Base-by-base conservation (phyloP, 2,888 invertebrate species). In the Adelphocoris suturalis region DNA sequence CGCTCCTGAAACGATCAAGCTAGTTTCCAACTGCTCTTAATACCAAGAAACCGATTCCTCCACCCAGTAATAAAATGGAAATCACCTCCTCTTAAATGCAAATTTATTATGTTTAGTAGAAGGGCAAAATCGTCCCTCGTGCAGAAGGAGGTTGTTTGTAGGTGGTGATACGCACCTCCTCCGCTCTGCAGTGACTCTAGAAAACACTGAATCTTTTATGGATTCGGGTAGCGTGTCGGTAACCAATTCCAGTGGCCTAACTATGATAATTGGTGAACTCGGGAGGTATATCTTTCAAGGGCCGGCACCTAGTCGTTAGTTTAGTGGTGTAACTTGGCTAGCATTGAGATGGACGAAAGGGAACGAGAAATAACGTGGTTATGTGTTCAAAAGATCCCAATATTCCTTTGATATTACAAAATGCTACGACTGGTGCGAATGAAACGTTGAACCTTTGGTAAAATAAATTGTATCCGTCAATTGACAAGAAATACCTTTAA, bases 51-150 rank as follows among this genome's bases (percentile, higher is more conserved):
- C 23, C 11, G 68, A 68, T 19, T 1, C 61, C 19, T 61, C 61
- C 61, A 13, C 68, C 23, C 68, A 68, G 68, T 68, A 68, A 68
- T 68, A 68, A 68, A 68, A 68, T 68, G 68, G 23, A 68, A 68
- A 68, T 68, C 12, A 23, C 68, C 68, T 19, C 23, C 23, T n/a
- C 68, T 68, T 68, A 68, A 68, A 68, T 68, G 68, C 68, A 68
- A 68, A 68, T 68, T 68, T 68, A 68, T 68, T 7, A 68, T 68
- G 68, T 68, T 68, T 13, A 68, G 19, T 57, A 57, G 16, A 13
- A 16, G 16, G 16, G 16, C 4, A 61, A 61, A n/a, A 61, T 23
- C 23, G 23, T 68, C 23, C 13, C 23, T 11, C 5, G 23, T 23
- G 68, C 68, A 68, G 16, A 13, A 48, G 48, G n/a, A 37, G 37